Percentiles rank a stretch among this genome's conserved stretches.
phyloP scores from a whole-genome alignment of 2,797 vertebrate species.

The Aselliscus stoliczkanus region DNA sequence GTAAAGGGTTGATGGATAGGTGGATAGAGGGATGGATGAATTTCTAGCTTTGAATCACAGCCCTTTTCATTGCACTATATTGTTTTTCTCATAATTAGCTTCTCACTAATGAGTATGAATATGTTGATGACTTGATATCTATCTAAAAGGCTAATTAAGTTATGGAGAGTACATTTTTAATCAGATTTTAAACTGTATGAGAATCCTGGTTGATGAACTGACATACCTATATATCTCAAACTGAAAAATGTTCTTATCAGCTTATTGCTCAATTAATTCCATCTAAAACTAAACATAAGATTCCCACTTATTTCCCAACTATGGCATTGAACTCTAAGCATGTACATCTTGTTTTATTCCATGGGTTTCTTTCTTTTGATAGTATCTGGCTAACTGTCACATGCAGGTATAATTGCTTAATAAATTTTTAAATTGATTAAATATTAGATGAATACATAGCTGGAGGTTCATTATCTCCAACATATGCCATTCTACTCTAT shows the following conservation, averaged over 20 bases:
- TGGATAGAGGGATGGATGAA: neutral
- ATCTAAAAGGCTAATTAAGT: slow-evolving; percentile 15
- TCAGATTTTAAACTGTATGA: neutral
- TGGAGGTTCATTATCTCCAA: neutral
- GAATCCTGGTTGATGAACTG: neutral
- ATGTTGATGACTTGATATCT: neutral
- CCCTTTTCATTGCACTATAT: neutral
- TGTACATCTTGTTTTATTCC: neutral
- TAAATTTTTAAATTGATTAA: neutral
- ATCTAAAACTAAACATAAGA: neutral
- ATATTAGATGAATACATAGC: neutral
- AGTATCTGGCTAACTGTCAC: neutral
- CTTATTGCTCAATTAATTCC: neutral
- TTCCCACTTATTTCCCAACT: neutral
- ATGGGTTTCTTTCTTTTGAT: neutral
- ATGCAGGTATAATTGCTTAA: neutral
- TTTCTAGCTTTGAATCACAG: neutral
- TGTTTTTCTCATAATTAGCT: slow-evolving; percentile 14
- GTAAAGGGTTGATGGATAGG: neutral
- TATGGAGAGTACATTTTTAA: neutral
- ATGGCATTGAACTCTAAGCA: neutral
- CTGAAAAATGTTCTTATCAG: neutral
- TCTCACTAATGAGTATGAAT: neutral
- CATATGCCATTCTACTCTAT: neutral
- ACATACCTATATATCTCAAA: neutral